Percentiles rank a stretch among this genome's conserved stretches.
phyloP scores from a whole-genome alignment of 2,888 invertebrate genomes.

The Yponomeuta malinellus region DNA sequence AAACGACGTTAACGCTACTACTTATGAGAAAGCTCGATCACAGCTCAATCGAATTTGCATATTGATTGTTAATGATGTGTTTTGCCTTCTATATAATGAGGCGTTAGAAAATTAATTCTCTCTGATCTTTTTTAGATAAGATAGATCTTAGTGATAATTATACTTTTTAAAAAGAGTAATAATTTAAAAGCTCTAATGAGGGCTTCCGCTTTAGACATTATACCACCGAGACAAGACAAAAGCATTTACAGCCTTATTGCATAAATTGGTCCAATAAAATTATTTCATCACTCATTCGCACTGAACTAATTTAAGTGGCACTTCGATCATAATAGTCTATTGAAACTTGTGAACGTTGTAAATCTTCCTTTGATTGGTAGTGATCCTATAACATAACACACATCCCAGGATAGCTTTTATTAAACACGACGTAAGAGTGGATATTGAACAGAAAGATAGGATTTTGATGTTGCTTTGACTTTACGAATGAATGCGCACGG shows the following conservation, averaged over 20 bases:
- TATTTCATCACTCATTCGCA: background rate
- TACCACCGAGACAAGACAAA: background rate
- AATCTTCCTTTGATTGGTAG: constrained; percentile 50
- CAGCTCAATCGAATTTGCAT: constrained; percentile 63
- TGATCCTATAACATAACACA: constrained; percentile 15
- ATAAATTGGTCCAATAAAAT: background rate
- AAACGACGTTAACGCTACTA: constrained; percentile 26
- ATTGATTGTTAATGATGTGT: constrained; percentile 55
- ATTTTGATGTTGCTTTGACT: background rate
- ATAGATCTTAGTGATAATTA: constrained; percentile 46
- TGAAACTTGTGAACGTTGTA: constrained; percentile 61
- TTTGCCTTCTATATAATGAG: constrained; percentile 56
- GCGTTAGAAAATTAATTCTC: constrained; percentile 66
- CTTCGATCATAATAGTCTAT: constrained; percentile 53
- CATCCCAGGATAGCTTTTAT: background rate
- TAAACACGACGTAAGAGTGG: background rate
- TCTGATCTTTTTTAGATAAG: constrained; percentile 55
- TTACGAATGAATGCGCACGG: constrained; percentile 20
- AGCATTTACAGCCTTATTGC: background rate
- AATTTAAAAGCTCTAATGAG: constrained; percentile 33
- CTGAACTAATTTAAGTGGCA: constrained; percentile 22
- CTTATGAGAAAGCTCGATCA: constrained; percentile 55
- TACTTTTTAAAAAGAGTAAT: constrained; percentile 34
- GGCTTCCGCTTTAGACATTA: constrained; percentile 42
- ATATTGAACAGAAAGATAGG: background rate